Conservation (phyloP, 2,888 invertebrate genomes). For the Epistrophe eligans region DNA sequence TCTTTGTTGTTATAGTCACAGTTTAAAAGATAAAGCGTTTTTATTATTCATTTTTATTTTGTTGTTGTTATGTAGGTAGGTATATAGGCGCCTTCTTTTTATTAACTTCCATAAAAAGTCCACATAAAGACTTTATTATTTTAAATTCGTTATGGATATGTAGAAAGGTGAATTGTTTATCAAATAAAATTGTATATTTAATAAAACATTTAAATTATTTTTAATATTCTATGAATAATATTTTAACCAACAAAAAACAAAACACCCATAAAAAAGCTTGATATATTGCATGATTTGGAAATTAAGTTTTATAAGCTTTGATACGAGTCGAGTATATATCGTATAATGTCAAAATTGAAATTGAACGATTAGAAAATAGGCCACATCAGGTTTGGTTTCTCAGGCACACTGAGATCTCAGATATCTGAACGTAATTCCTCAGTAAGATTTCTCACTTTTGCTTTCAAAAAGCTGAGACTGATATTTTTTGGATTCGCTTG, state of each 20-base stretch:
- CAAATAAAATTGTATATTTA: neutral
- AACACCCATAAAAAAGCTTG: neutral
- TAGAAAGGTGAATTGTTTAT: neutral
- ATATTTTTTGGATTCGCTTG: too few relatives aligned
- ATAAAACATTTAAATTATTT: neutral
- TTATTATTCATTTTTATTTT: conserved; percentile 2
- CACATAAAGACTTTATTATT: conserved; percentile 1
- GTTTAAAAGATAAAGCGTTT: conserved; percentile 5
- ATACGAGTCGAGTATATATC: too few relatives aligned
- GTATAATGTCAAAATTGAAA: too few relatives aligned
- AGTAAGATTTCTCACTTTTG: too few relatives aligned
- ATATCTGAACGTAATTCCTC: too few relatives aligned
- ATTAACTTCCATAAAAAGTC: conserved; percentile 17
- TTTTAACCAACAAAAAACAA: neutral
- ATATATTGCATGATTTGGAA: neutral
- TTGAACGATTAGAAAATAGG: too few relatives aligned
- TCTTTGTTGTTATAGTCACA: neutral
- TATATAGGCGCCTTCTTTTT: conserved; percentile 42
- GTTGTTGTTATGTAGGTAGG: neutral
- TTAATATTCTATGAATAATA: neutral
- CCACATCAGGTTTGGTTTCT: too few relatives aligned
- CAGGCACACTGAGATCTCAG: too few relatives aligned
- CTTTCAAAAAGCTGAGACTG: too few relatives aligned
- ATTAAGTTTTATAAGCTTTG: neutral
- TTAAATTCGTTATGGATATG: neutral